Percentiles rank a stretch among this genome's conserved stretches.
Evolutionary conservation across 2,113 vertebrate genomes (phyloP).

Genomic region (Phoxinus phoxinus): DNA sequence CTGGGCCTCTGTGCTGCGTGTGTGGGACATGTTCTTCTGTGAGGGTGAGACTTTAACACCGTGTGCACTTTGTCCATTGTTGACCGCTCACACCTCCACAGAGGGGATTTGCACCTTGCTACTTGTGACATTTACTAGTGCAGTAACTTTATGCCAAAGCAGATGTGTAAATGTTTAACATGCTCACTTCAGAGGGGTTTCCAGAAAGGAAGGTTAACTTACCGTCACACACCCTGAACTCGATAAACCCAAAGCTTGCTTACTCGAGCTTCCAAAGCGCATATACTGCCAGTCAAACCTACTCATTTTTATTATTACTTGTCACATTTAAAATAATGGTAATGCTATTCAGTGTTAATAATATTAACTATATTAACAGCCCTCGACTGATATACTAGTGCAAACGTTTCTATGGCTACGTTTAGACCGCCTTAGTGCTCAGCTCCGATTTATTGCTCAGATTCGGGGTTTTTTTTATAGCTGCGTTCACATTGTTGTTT

Average conservation of each 20-base stretch:
- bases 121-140: background rate
- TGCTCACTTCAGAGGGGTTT: no score
- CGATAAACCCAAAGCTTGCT: no score
- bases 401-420: background rate
- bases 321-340: no score
- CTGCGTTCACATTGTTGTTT: no score
- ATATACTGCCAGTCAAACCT: background rate
- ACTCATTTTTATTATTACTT: no score
- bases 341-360: background rate
- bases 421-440: no score
- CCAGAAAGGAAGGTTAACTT: no score
- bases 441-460: no score
- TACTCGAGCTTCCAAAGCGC: no score
- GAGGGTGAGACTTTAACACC: conserved; percentile 80
- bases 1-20: conserved; percentile 92
- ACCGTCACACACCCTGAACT: no score
- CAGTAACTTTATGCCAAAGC: background rate
- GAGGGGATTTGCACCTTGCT: background rate
- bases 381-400: background rate
- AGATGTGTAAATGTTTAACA: background rate
- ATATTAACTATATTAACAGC: background rate
- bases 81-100: background rate
- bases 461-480: no score
- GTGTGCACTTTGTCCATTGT: background rate
- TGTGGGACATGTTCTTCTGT: conserved; percentile 99